Evolutionary conservation across 2,888 invertebrate species (phyloP), one percentile per base, ranked within the genome.

Genomic region (Nemotelus pantherinus): DNA sequence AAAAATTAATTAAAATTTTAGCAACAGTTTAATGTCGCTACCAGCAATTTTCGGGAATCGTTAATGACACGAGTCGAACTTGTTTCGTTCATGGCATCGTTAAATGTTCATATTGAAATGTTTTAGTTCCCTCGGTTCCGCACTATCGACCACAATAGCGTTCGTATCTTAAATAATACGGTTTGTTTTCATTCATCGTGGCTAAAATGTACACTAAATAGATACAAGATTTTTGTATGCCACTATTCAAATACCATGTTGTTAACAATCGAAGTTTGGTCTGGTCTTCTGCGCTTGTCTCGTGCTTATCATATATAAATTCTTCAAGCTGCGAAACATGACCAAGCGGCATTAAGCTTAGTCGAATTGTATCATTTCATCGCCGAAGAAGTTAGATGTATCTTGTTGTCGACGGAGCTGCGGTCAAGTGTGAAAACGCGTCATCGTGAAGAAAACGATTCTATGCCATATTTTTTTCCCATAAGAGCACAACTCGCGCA

Each of bases 391-490:
- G 53, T 41, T 53, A 47, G 3, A 47, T 25, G 41, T 25, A 70
- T 53, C 3, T 25, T 70, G 70, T 70, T 70, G 3, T 70, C 53
- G 25, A 25, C 25, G 53, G 70, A 70, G 5, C 53, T 43, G 70
- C 70, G 70, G 55, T 55, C 70, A 70, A 55, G 70, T 70, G 55
- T 70, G 53, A 70, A 70, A 70, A 43, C 70, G 43, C 70, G 70
- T 55, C 53, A 70, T 5, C 44, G n/a, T 7, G 50, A 41, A 67
- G 55, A 70, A 53, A n/a, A 70, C 4, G 25, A 9, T 10, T 10
- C 5, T 41, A 25, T 43, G 41, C 47, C 47, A 1, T 45, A 3
- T 47, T 4, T 39, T 45, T 25, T 10, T n/a, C 41, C 47, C 44
- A 25, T 25, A 25, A 25, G 25, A 25, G 9, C 4, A n/a, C 4